Evolutionary conservation across 2,797 vertebrate genomes (phyloP).

Genomic region (Epinephelus awoara): DNA sequence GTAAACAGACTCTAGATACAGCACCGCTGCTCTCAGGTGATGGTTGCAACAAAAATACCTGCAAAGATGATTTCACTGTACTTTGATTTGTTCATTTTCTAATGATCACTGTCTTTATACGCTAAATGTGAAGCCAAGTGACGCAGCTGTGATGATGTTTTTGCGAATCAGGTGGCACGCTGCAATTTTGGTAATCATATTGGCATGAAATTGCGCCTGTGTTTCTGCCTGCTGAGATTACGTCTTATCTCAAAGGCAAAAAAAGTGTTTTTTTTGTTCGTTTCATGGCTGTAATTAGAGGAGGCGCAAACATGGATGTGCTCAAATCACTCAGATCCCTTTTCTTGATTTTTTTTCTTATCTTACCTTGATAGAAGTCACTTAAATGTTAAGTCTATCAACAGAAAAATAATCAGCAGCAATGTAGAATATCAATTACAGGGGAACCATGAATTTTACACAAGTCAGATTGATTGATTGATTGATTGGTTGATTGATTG

Average conservation of each 20-base stretch:
- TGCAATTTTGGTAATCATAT: conserved; percentile 41
- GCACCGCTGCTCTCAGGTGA: conserved; percentile 4
- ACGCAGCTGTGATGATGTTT: conserved; percentile 24
- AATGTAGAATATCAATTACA: neutral
- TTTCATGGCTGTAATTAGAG: neutral
- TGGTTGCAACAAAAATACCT: conserved; percentile 3
- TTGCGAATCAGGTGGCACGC: conserved; percentile 13
- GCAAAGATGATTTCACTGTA: conserved; percentile 16
- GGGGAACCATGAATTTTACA: neutral
- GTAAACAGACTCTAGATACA: conserved; percentile 35
- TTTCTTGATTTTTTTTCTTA: neutral
- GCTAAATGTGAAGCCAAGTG: conserved; percentile 23
- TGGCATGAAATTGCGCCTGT: conserved; percentile 41
- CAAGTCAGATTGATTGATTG: no score
- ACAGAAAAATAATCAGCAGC: conserved; percentile 1
- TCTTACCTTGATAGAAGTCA: neutral
- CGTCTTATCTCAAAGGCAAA: conserved; percentile 12
- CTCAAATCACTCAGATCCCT: neutral
- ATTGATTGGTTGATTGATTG: no score
- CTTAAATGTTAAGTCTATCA: neutral
- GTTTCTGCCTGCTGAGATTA: conserved; percentile 14
- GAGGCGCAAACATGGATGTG: neutral
- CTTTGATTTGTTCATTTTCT: conserved; percentile 27
- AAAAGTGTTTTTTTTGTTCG: neutral
- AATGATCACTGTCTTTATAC: conserved; percentile 23